Evolutionary conservation across 2,797 vertebrate genomes (phyloP).

Genomic region (Bradypodion ventrale): DNA sequence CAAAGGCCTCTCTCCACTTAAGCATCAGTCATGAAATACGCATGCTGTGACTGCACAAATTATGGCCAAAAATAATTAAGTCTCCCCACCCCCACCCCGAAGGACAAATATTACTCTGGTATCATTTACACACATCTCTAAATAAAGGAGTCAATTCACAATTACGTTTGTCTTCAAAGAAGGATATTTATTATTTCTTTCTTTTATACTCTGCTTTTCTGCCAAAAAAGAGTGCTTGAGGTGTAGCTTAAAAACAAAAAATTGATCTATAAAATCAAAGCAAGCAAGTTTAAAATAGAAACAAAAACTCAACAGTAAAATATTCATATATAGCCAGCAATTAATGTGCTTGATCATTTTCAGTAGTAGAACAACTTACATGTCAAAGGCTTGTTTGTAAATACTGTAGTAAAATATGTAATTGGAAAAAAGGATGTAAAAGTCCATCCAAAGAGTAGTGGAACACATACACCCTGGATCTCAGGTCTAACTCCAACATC

Average conservation of each 20-base stretch:
- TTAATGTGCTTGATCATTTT: neutral
- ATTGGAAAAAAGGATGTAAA: too few species aligned
- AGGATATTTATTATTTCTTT: neutral
- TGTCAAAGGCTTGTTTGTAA: neutral
- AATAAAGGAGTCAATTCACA: neutral
- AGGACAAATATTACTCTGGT: neutral
- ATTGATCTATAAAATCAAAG: neutral
- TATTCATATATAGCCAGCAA: neutral
- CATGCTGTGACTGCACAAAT: neutral
- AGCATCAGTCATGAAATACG: neutral
- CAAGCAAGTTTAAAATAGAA: neutral
- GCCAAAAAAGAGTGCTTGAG: too few species aligned
- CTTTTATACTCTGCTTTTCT: neutral
- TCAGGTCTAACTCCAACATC: neutral
- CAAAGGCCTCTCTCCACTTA: neutral
- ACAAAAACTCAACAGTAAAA: neutral
- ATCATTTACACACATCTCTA: neutral
- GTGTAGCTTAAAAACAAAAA: too few species aligned
- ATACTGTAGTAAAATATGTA: too few species aligned
- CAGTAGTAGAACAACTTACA: neutral
- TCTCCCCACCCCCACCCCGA: neutral
- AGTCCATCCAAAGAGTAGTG: too few species aligned
- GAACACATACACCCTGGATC: too few species aligned
- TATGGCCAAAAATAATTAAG: neutral
- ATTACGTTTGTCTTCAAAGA: neutral